Base-by-base conservation (phyloP, 2,888 invertebrate species). In the Empis stercorea region DNA sequence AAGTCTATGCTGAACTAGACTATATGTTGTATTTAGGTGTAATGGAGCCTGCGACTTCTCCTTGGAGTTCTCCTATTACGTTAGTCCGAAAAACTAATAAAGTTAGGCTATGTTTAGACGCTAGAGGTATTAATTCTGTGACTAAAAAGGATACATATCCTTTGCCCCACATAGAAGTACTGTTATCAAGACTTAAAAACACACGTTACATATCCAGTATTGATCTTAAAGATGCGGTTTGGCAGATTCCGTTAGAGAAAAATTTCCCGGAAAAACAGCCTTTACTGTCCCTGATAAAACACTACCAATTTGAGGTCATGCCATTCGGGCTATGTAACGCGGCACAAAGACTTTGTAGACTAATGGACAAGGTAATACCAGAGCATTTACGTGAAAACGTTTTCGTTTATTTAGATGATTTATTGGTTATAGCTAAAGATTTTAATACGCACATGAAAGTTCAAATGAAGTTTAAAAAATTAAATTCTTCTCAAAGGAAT, bases 121-220 rank as follows among this genome's bases (percentile, higher is more conserved):
- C 30, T 9, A 30, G 30, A 30, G 30, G 30, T 36, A 6, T 48
- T 2, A 48, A 48, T 17, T 27, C 13, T 11, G 15, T 40, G 4
- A 48, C 48, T 4, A 41, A 41, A 27, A 34, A 45, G 13, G 44
- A 44, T 13, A 34, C 44, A 23, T 48, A 48, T 40, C 20, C 43
- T 48, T 1, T 30, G 7, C 1, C 54, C 10, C 30, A 43, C 9
- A 57, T 59, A 32, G 42, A 48, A 2, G 50, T 49, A 9, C 56
- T 59, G 1, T 36, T 61, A 23, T 54, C 56, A 16, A 54, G 56
- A 13, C 44, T 61, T 2, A 44, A 53, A 2, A 38, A 44, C 6
- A n/a, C 60, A 3, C 43, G 46, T 10, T 59, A 54, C 37, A 55
- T 61, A 6, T 53, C 52, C 2, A 56, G 56, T 2, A 39, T 60